Conservation (phyloP, 1,140 invertebrate genomes). For the Psilanteris sp. region DNA sequence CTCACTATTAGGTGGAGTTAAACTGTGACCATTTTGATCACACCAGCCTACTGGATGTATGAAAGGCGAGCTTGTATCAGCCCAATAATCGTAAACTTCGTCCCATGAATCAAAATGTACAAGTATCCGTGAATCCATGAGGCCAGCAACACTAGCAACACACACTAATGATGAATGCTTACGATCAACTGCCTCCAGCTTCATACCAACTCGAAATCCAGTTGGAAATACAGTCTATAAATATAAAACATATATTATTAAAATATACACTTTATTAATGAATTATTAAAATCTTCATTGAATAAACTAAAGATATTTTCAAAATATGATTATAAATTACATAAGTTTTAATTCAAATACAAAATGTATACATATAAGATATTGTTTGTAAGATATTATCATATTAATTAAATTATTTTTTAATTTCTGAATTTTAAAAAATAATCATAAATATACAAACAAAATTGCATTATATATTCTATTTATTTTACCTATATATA, state of each 20-base stretch:
- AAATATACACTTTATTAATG: too few relatives aligned
- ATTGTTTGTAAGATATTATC: too few relatives aligned
- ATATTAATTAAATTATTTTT: too few relatives aligned
- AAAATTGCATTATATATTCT: too few relatives aligned
- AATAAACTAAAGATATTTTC: too few relatives aligned
- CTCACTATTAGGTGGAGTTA: constrained; percentile 93
- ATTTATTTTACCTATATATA: too few relatives aligned
- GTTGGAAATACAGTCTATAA: constrained; percentile 85
- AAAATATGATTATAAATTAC: too few relatives aligned
- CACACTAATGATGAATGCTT: constrained; percentile 92
- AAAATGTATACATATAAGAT: too few relatives aligned
- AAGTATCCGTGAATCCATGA: constrained; percentile 91
- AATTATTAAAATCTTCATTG: too few relatives aligned
- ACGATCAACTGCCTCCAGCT: constrained; percentile 96
- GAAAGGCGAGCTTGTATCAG: constrained; percentile 92
- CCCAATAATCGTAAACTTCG: constrained; percentile 96
- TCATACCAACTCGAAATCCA: constrained; percentile 92
- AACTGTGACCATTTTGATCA: constrained; percentile 86
- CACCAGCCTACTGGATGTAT: constrained; percentile 97
- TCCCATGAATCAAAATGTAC: constrained; percentile 98
- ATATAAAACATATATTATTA: neutral
- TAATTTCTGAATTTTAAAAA: too few relatives aligned
- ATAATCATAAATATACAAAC: too few relatives aligned
- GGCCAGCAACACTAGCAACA: constrained; percentile 92
- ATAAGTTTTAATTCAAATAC: too few relatives aligned